phyloP scores from a whole-genome alignment of 2,888 invertebrate species.

The Entomobrya multifasciata region DNA sequence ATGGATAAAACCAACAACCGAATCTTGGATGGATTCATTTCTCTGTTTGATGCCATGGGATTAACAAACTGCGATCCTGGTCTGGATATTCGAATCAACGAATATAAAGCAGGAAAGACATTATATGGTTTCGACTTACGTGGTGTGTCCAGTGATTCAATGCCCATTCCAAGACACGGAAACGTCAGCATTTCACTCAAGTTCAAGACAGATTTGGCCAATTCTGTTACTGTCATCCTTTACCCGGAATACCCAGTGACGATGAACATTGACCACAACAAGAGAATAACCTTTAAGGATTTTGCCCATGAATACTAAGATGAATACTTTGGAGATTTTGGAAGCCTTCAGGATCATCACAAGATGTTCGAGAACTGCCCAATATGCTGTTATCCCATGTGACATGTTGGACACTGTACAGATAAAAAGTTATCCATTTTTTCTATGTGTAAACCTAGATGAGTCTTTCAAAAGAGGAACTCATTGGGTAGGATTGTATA shows the following conservation, averaged over 20 bases:
- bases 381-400: conserved; percentile 31
- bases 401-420: not conserved
- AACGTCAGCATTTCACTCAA: conserved; percentile 27
- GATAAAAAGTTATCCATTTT: not conserved
- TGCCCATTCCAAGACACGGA: conserved; percentile 41
- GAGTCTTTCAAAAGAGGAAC: not conserved
- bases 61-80: conserved; percentile 33
- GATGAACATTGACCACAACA: conserved; percentile 19
- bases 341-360: conserved; percentile 3
- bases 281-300: conserved; percentile 24
- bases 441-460: conserved; percentile 38
- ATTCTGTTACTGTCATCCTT: not conserved
- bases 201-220: conserved; percentile 21
- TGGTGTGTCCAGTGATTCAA: not conserved
- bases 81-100: not conserved
- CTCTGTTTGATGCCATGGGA: conserved; percentile 26
- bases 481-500: conserved; percentile 46
- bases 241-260: conserved; percentile 42
- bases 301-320: conserved; percentile 23
- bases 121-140: conserved; percentile 39
- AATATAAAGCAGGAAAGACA: conserved; percentile 37
- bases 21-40: conserved; percentile 19
- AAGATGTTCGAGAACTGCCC: conserved; percentile 10
- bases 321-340: conserved; percentile 40
- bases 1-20: not conserved